phyloP scores from a whole-genome alignment of 2,888 invertebrate species.

The Selenia dentaria region DNA sequence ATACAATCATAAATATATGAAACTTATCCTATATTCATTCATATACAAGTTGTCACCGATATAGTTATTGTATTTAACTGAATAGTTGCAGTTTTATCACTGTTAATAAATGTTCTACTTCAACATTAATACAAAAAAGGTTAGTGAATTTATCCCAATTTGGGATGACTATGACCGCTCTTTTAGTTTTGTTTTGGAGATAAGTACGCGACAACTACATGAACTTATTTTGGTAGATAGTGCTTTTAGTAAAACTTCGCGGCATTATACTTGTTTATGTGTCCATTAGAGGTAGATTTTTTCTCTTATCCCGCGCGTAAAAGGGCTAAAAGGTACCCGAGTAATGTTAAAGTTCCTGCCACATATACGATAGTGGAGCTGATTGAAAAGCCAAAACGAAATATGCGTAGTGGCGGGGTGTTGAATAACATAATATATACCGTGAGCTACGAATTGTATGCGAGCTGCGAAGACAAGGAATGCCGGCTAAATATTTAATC shows the following conservation, averaged over 20 bases:
- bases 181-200: too few relatives aligned
- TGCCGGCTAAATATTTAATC: constrained; percentile 45
- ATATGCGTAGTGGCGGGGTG: constrained; percentile 14
- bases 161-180: too few relatives aligned
- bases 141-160: too few relatives aligned
- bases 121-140: too few relatives aligned
- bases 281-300: constrained; percentile 28
- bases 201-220: too few relatives aligned
- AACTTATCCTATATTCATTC: too few relatives aligned
- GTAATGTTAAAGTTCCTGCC: constrained; percentile 27
- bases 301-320: constrained; percentile 26
- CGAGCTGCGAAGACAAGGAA: constrained; percentile 39
- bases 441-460: constrained; percentile 31
- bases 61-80: too few relatives aligned
- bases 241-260: constrained; percentile 11
- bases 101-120: too few relatives aligned
- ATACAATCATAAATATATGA: too few relatives aligned
- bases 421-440: constrained; percentile 20
- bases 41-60: too few relatives aligned
- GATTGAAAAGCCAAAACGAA: constrained; percentile 21
- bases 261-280: constrained; percentile 21
- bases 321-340: constrained; percentile 28
- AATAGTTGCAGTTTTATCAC: too few relatives aligned
- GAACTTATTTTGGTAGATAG: constrained; percentile 7
- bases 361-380: constrained; percentile 27